A percentile compares a stretch with the other conserved stretches of the same genome.
Conservation (phyloP, 2,797 vertebrate species). For the Myripristis murdjan region DNA sequence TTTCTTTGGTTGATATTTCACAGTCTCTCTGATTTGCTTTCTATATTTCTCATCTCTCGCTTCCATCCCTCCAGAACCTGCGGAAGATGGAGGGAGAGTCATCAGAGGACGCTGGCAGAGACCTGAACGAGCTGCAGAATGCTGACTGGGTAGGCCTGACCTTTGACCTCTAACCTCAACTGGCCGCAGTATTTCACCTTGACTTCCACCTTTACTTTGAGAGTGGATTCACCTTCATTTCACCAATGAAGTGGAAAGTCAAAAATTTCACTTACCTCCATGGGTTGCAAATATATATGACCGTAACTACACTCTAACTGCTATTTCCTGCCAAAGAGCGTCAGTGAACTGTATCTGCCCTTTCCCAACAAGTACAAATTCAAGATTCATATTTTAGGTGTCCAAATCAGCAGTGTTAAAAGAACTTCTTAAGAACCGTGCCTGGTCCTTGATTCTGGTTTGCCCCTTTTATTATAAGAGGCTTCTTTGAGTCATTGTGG, state of each 20-base stretch:
- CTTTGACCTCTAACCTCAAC: constrained; percentile 19
- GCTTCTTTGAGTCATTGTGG: no score
- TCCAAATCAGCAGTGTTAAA: not conserved
- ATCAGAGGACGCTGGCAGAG: constrained; percentile 84
- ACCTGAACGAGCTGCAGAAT: constrained; percentile 95
- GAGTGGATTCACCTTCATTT: no score
- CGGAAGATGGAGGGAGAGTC: constrained; percentile 91
- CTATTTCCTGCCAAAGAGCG: no score
- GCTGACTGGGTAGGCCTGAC: constrained; percentile 93
- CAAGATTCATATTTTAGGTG: no score
- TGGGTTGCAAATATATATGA: no score
- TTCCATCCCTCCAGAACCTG: constrained; percentile 88
- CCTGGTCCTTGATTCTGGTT: not conserved
- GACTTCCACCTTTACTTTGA: not conserved
- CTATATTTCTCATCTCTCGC: not conserved
- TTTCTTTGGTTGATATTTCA: not conserved
- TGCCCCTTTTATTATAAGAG: no score
- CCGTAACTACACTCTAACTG: no score
- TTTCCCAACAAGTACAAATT: no score
- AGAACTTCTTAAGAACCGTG: constrained; percentile 14
- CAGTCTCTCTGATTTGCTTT: not conserved
- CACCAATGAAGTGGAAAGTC: no score
- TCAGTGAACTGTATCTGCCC: no score
- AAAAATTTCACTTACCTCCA: no score
- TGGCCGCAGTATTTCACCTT: not conserved